Percentiles rank a stretch among this genome's conserved stretches.
Conservation (phyloP, 2,797 vertebrate species). For the Coracias cyanogaster region DNA sequence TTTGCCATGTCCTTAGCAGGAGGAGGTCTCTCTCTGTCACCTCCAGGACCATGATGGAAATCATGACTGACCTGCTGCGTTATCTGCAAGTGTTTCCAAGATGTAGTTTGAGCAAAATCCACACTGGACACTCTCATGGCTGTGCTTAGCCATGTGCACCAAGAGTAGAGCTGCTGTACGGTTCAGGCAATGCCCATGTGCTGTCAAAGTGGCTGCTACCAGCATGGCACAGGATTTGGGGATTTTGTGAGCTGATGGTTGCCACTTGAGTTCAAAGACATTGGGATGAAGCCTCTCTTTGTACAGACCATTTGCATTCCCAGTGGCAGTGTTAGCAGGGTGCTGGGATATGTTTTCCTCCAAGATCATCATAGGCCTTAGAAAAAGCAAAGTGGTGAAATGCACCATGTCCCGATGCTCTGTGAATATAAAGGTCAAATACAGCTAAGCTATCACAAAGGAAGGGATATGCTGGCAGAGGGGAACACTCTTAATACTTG, state of each 20-base stretch:
- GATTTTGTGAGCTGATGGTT: neutral
- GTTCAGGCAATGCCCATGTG: neutral
- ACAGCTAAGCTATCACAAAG: neutral
- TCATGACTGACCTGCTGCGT: neutral
- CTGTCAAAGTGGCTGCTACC: neutral
- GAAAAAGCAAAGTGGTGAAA: neutral
- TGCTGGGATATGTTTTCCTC: neutral
- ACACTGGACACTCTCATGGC: fast-evolving
- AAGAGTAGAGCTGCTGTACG: neutral
- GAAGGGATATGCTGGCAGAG: neutral
- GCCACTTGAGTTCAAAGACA: neutral
- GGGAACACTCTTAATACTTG: neutral
- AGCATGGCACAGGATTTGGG: neutral
- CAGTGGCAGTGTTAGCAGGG: neutral
- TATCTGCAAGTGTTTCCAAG: neutral
- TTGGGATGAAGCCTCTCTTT: neutral
- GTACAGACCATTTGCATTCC: fast-evolving
- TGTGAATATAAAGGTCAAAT: neutral
- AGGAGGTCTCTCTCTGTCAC: neutral
- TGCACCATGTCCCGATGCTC: neutral
- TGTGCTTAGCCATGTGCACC: neutral
- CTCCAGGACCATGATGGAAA: neutral
- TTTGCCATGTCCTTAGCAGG: neutral
- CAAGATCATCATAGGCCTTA: neutral
- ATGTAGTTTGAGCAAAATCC: neutral